Percentiles rank a stretch among this genome's conserved stretches.
Evolutionary conservation across 2,888 invertebrate genomes (phyloP).

Genomic region (Diogma glabrata): DNA sequence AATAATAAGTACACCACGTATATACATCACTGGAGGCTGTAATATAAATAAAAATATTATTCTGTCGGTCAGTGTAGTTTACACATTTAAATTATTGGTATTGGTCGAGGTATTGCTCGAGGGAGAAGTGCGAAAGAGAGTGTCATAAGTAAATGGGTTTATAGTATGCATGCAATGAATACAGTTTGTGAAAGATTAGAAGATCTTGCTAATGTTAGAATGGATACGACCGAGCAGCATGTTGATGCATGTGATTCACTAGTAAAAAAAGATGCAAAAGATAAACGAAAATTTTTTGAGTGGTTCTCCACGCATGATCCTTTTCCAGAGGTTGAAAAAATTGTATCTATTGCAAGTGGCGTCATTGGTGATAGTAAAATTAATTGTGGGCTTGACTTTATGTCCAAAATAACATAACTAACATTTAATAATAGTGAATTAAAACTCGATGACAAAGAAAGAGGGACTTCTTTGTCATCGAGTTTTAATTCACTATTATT

Average conservation of each 20-base stretch:
- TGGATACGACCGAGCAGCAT: constrained; percentile 29
- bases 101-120: not conserved
- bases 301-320: constrained; percentile 27
- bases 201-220: constrained; percentile 25
- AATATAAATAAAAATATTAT: too few relatives aligned
- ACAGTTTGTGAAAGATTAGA: constrained; percentile 25
- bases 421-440: constrained; percentile 26
- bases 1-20: too few relatives aligned
- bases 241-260: constrained; percentile 30
- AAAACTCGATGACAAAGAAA: constrained; percentile 26
- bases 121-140: constrained; percentile 23
- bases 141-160: constrained; percentile 30
- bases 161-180: constrained; percentile 15
- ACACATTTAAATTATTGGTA: too few relatives aligned
- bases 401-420: constrained; percentile 22
- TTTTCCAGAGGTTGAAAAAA: constrained; percentile 20
- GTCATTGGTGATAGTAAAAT: constrained; percentile 19
- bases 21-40: too few relatives aligned
- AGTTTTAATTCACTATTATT: too few relatives aligned
- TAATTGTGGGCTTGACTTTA: constrained; percentile 22
- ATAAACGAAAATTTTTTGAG: too few relatives aligned
- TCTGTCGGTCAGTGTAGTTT: too few relatives aligned
- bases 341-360: constrained; percentile 17
- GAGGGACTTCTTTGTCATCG: constrained; percentile 27
- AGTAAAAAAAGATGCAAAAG: constrained; percentile 24